phyloP scores from a whole-genome alignment of 2,888 invertebrate genomes.

The Cistogaster globosa region DNA sequence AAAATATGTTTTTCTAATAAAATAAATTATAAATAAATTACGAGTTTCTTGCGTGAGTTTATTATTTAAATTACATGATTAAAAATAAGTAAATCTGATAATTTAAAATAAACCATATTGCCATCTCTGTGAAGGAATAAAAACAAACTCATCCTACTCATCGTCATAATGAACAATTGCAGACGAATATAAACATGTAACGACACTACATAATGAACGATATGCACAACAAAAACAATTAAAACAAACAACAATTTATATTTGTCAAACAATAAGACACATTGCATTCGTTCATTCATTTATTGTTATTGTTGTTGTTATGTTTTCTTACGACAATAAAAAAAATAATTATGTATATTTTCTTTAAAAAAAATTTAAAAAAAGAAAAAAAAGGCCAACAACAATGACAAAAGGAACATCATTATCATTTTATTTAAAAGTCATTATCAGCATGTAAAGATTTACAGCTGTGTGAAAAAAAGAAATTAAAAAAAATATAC shows the following conservation, averaged over 20 bases:
- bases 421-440: conserved; percentile 11
- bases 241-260: conserved; percentile 20
- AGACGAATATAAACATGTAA: conserved; percentile 7
- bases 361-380: neutral
- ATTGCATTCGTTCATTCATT: conserved; percentile 6
- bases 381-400: conserved; percentile 3
- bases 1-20: too few relatives aligned
- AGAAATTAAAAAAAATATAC: too few relatives aligned
- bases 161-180: conserved; percentile 4
- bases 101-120: neutral
- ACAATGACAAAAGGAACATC: neutral
- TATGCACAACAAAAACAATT: conserved; percentile 23
- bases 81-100: too few relatives aligned
- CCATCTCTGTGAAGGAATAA: conserved; percentile 12
- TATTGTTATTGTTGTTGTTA: neutral
- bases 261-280: conserved; percentile 29
- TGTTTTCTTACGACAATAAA: neutral
- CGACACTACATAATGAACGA: neutral
- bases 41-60: too few relatives aligned
- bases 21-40: too few relatives aligned
- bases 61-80: too few relatives aligned
- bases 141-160: neutral
- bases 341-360: conserved; percentile 18
- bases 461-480: neutral
- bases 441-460: conserved; percentile 10